Evolutionary conservation across 2,888 invertebrate species (phyloP).

Genomic region (Achlya flavicornis): DNA sequence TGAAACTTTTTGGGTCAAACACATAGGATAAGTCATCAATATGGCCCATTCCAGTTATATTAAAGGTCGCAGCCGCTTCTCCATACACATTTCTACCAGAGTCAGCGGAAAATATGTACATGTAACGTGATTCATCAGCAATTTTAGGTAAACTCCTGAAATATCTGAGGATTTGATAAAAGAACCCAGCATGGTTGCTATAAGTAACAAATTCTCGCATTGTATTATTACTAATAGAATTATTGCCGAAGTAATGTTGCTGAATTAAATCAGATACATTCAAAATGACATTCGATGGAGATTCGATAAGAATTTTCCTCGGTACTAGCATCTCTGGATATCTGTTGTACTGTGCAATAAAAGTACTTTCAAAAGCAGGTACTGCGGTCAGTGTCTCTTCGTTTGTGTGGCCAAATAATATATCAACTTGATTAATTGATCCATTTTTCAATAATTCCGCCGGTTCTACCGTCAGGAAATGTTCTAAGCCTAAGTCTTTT

Average conservation of each 20-base stretch:
- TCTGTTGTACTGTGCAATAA: conserved; percentile 30
- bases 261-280: conserved; percentile 43
- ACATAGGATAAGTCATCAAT: conserved; percentile 54
- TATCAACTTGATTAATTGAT: conserved; percentile 79
- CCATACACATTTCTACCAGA: conserved; percentile 48
- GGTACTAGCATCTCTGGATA: conserved; percentile 48
- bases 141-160: conserved; percentile 30
- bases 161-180: conserved; percentile 37
- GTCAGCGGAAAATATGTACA: conserved; percentile 46
- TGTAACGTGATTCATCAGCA: conserved; percentile 35
- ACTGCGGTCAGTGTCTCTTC: conserved; percentile 81
- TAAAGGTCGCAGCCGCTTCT: conserved; percentile 34
- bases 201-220: conserved; percentile 43
- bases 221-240: conserved; percentile 28
- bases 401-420: conserved; percentile 87
- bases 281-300: conserved; percentile 31
- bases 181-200: conserved; percentile 32
- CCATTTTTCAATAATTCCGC: conserved; percentile 57
- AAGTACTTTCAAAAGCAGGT: conserved; percentile 17
- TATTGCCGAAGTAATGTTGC: conserved; percentile 46
- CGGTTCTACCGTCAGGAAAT: conserved; percentile 43
- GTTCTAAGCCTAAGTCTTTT: conserved; percentile 43
- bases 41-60: conserved; percentile 45
- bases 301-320: conserved; percentile 35
- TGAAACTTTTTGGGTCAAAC: conserved; percentile 36